These are phyloP conservation scores for Homarus americanus DNA, from an alignment of 1,140 invertebrate species.

Conservation along the genomic window DNA sequence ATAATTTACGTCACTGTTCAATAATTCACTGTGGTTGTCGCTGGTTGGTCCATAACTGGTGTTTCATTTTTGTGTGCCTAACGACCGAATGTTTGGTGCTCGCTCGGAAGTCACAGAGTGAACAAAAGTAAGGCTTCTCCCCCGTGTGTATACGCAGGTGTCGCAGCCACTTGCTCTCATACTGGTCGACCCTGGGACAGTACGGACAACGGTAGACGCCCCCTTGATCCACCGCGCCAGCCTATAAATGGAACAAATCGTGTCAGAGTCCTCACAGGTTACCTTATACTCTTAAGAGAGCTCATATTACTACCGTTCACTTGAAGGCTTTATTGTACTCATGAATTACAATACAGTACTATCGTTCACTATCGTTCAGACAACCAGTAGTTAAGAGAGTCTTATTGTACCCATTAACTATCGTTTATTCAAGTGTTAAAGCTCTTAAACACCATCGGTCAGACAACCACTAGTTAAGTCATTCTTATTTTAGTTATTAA, in stretches of 20 bases:
- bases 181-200: conserved; percentile 53
- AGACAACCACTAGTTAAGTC: too few species aligned
- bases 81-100: conserved; percentile 58
- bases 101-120: conserved; percentile 51
- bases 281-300: too few species aligned
- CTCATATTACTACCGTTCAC: too few species aligned
- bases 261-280: conserved; percentile 36
- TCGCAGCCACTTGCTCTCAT: conserved; percentile 57
- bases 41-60: conserved; percentile 25
- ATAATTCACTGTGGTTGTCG: background rate
- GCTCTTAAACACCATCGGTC: too few species aligned
- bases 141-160: conserved; percentile 52
- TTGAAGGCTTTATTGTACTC: too few species aligned
- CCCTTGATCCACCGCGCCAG: conserved; percentile 17
- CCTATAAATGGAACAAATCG: conserved; percentile 56
- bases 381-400: too few species aligned
- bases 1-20: too few species aligned
- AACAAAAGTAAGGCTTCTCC: conserved; percentile 55
- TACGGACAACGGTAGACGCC: conserved; percentile 55
- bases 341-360: too few species aligned
- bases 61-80: conserved; percentile 50
- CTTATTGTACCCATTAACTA: too few species aligned
- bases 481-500: too few species aligned
- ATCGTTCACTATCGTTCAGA: too few species aligned
- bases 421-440: too few species aligned